A percentile compares a stretch with the other conserved stretches of the same genome.
These are phyloP conservation scores for Cyanistes caeruleus DNA, from an alignment of 2,113 vertebrate species.

Conservation along the genomic window DNA sequence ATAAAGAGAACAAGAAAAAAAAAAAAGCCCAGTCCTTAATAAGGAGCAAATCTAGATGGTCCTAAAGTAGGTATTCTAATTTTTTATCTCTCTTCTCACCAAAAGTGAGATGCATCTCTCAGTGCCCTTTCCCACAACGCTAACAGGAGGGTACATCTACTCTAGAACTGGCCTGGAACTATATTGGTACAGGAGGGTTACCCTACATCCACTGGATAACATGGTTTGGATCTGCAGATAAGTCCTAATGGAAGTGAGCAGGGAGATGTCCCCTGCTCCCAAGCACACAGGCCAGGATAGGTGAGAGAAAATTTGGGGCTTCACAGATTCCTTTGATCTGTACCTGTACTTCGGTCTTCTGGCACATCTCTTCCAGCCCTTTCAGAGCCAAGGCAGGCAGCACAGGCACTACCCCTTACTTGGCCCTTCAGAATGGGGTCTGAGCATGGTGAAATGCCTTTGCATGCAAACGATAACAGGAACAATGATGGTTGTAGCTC, in stretches of 20 bases:
- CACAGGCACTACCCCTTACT: accelerated
- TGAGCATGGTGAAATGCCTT: neutral
- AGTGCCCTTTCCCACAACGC: neutral
- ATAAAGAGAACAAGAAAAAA: accelerated
- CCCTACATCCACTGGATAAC: neutral
- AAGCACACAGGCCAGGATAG: accelerated
- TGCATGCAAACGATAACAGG: constrained; percentile 4
- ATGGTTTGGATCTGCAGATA: neutral
- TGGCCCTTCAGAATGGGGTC: neutral
- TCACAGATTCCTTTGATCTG: neutral
- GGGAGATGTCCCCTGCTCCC: neutral
- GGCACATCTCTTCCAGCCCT: neutral
- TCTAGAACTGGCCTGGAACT: neutral
- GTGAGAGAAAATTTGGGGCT: neutral
- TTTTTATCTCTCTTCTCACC: neutral
- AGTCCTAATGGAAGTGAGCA: neutral
- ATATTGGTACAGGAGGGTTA: neutral
- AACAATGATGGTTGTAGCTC: constrained; percentile 10
- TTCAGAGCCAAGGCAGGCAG: neutral
- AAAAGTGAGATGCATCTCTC: neutral
- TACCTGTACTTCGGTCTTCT: neutral
- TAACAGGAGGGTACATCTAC: neutral
- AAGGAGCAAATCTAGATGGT: neutral
- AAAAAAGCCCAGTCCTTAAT: neutral
- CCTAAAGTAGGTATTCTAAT: neutral